Percentiles rank a stretch among this genome's conserved stretches.
Evolutionary conservation across 2,888 invertebrate genomes (phyloP).

Genomic region (Cerastoderma edule): DNA sequence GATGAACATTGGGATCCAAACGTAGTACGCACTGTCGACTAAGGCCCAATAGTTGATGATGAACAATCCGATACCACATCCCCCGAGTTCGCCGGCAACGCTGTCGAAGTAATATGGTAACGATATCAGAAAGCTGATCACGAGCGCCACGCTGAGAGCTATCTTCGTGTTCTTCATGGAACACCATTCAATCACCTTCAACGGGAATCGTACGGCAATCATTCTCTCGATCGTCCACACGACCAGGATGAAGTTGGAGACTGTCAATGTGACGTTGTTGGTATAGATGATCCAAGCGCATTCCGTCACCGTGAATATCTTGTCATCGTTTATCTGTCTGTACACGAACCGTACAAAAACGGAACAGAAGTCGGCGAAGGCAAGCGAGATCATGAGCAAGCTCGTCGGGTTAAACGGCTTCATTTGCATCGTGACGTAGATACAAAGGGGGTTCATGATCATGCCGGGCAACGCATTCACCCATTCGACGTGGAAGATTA

Average conservation of each 20-base stretch:
- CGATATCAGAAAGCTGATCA: neutral
- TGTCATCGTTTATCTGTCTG: neutral
- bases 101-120: neutral
- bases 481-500: neutral
- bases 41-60: neutral
- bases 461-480: slow-evolving; percentile 10
- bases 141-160: neutral
- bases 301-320: neutral
- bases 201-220: slow-evolving; percentile 23
- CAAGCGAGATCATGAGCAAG: slow-evolving; percentile 22
- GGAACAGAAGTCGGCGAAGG: neutral
- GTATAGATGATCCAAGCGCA: neutral
- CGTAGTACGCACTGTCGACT: slow-evolving; percentile 18
- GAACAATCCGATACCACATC: neutral
- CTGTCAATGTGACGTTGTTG: neutral
- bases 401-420: slow-evolving; percentile 23
- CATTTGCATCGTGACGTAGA: slow-evolving; percentile 7
- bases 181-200: slow-evolving; percentile 13
- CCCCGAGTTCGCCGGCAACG: neutral
- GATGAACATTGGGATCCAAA: slow-evolving; percentile 11
- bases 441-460: neutral
- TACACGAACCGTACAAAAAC: neutral
- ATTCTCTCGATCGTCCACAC: slow-evolving; percentile 20
- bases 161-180: slow-evolving; percentile 12
- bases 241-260: slow-evolving; percentile 11